Evolutionary conservation across 2,888 invertebrate species (phyloP).

Genomic region (Eumerus sabulonum): DNA sequence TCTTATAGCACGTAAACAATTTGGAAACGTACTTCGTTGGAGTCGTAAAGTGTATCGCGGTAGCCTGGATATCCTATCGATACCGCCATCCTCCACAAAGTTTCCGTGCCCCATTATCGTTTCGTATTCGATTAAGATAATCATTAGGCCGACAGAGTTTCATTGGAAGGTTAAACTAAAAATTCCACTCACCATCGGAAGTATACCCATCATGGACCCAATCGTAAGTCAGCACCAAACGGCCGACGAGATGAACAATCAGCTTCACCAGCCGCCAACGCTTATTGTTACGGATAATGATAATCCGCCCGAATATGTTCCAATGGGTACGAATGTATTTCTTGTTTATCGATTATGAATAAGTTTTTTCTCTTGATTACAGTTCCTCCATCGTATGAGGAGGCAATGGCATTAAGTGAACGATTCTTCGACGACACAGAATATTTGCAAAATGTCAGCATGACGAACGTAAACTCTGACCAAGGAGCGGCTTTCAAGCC

Average conservation of each 20-base stretch:
- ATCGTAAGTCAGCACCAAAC: constrained; percentile 48
- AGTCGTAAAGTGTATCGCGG: constrained; percentile 83
- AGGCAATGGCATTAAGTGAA: constrained; percentile 78
- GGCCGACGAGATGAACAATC: constrained; percentile 61
- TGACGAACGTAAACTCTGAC: constrained; percentile 76
- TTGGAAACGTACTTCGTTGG: constrained; percentile 83
- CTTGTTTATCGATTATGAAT: background rate
- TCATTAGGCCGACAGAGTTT: constrained; percentile 80
- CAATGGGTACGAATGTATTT: constrained; percentile 73
- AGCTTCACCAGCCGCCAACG: constrained; percentile 70
- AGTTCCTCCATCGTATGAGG: constrained; percentile 79
- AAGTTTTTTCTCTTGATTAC: background rate
- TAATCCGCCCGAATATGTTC: constrained; percentile 77
- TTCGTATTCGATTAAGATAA: constrained; percentile 85
- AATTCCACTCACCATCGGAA: constrained; percentile 85
- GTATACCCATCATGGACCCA: constrained; percentile 80
- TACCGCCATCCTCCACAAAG: constrained; percentile 87
- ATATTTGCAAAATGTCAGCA: constrained; percentile 76
- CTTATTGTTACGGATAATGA: constrained; percentile 74
- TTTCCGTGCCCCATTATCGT: constrained; percentile 87
- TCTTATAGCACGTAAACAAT: constrained; percentile 76
- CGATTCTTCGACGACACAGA: constrained; percentile 77
- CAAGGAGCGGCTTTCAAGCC: constrained; percentile 77
- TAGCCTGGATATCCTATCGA: constrained; percentile 84
- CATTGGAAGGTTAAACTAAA: constrained; percentile 84